Percentiles rank a stretch among this genome's conserved stretches.
These are phyloP conservation scores for Empidonax alnorum DNA, from an alignment of 2,113 vertebrate genomes.

Conservation along the genomic window DNA sequence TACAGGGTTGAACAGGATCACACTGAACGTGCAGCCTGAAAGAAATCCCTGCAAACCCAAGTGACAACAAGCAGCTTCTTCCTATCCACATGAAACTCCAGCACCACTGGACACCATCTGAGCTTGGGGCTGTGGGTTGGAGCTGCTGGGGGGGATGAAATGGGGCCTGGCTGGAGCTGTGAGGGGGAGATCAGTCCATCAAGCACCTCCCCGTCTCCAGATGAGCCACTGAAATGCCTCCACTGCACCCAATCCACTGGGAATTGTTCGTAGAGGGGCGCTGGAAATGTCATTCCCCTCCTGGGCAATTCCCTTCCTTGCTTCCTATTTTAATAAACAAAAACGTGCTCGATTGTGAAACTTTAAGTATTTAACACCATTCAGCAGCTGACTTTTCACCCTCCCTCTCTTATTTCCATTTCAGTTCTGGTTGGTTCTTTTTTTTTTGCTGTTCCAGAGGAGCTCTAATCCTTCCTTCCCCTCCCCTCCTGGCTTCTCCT, in stretches of 20 bases:
- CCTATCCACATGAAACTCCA: background rate
- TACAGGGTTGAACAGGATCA: background rate
- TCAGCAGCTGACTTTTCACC: constrained; percentile 21
- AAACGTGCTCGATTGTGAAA: background rate
- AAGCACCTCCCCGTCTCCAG: background rate
- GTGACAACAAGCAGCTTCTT: background rate
- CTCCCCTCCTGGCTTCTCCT: background rate
- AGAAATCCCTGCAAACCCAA: background rate
- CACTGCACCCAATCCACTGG: background rate
- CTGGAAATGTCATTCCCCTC: constrained; percentile 36
- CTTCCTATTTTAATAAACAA: background rate
- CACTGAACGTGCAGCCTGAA: background rate
- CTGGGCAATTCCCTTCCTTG: background rate
- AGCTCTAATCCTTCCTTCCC: background rate
- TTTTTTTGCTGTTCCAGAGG: background rate
- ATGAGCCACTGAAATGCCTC: background rate
- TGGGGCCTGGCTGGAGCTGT: background rate
- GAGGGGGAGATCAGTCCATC: background rate
- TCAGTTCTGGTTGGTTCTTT: background rate
- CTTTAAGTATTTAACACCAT: constrained; percentile 45
- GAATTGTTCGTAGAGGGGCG: background rate
- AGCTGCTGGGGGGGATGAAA: background rate
- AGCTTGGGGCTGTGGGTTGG: background rate
- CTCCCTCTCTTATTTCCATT: background rate
- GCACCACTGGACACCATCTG: background rate